Percentiles rank a stretch among this genome's conserved stretches.
Evolutionary conservation across 1,140 invertebrate genomes (phyloP).

Genomic region (Zelostemma sp.): DNA sequence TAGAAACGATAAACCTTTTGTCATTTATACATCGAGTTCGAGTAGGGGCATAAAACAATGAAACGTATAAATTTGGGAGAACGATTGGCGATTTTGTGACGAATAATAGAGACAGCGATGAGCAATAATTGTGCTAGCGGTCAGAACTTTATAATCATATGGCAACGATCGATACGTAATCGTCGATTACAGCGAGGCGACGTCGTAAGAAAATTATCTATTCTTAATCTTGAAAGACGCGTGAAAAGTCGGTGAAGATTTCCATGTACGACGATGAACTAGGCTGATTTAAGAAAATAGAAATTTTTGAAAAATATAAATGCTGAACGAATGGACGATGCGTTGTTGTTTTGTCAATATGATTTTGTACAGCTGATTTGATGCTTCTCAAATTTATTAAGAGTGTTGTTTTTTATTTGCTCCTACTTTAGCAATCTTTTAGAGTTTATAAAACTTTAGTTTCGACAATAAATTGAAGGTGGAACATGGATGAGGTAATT

Average conservation of each 20-base stretch:
- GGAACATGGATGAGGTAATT: too few relatives aligned
- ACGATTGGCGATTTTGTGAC: slow-evolving; percentile 14
- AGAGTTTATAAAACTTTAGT: too few relatives aligned
- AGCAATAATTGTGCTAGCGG: slow-evolving; percentile 49
- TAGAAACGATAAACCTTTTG: slow-evolving; percentile 17
- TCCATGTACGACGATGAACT: slow-evolving; percentile 36
- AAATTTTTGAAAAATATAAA: slow-evolving; percentile 47
- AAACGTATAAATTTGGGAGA: slow-evolving; percentile 11
- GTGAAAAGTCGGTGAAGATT: slow-evolving; percentile 46
- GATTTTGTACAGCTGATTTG: slow-evolving; percentile 26
- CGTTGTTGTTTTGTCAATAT: too few relatives aligned
- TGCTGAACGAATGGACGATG: slow-evolving; percentile 32
- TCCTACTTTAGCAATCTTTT: too few relatives aligned
- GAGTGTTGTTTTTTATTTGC: too few relatives aligned
- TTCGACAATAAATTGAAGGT: too few relatives aligned
- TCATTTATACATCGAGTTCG: slow-evolving; percentile 13
- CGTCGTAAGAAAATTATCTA: slow-evolving; percentile 52
- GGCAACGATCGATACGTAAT: slow-evolving; percentile 41
- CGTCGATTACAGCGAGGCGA: slow-evolving; percentile 45
- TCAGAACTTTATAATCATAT: slow-evolving; percentile 36
- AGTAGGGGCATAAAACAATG: background rate
- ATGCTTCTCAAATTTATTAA: background rate
- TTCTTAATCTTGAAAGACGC: slow-evolving; percentile 54
- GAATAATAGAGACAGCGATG: slow-evolving; percentile 47
- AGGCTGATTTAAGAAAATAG: slow-evolving; percentile 44